These are phyloP conservation scores for Eulithis testata DNA, from an alignment of 2,888 invertebrate species.

Conservation along the genomic window DNA sequence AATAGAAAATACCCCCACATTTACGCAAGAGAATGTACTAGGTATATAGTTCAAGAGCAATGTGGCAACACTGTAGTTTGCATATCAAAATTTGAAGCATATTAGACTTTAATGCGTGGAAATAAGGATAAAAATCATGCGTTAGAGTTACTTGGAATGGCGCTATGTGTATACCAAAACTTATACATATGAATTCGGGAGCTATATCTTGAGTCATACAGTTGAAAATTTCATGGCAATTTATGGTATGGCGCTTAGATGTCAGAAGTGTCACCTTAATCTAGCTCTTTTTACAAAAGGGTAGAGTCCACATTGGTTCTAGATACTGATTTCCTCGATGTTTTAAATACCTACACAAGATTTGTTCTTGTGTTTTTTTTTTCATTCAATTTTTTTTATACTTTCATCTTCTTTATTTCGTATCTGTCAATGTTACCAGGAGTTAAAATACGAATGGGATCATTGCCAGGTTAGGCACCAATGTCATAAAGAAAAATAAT, in stretches of 20 bases:
- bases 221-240: constrained; percentile 2
- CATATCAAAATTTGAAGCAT: constrained; percentile 44
- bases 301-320: background rate
- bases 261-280: background rate
- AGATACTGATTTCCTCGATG: background rate
- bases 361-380: no score
- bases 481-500: no score
- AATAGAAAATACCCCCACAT: constrained; percentile 57
- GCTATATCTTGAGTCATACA: background rate
- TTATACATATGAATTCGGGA: background rate
- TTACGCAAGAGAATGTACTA: constrained; percentile 57
- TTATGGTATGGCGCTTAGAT: constrained; percentile 1
- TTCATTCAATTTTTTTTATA: no score
- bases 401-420: no score
- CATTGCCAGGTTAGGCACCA: no score
- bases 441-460: no score
- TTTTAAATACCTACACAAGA: background rate
- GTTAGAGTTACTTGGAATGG: background rate
- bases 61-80: constrained; percentile 65
- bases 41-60: constrained; percentile 63
- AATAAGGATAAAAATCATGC: constrained; percentile 24
- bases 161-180: background rate
- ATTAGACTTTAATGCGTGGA: background rate
- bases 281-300: background rate
- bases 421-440: no score